Evolutionary conservation across 2,888 invertebrate genomes (phyloP).

Genomic region (Ephialtes manifestator): DNA sequence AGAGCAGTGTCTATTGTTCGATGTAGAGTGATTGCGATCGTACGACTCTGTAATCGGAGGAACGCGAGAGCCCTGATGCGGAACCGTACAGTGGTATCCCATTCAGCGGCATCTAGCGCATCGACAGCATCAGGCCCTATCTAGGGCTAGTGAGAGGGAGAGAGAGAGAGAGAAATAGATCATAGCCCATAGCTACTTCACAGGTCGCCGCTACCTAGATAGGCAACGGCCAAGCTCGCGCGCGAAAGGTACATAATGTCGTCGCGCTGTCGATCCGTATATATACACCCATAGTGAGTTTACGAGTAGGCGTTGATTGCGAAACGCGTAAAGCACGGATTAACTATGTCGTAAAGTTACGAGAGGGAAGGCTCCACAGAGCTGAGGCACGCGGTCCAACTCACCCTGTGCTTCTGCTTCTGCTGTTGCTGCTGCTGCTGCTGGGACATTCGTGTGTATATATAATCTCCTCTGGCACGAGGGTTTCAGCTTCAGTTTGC

Average conservation of each 20-base stretch:
- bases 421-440: not conserved
- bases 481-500: not conserved
- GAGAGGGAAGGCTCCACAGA: slow-evolving; percentile 41
- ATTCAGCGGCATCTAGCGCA: slow-evolving; percentile 37
- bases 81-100: slow-evolving; percentile 46
- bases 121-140: slow-evolving; percentile 20
- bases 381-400: slow-evolving; percentile 8
- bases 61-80: slow-evolving; percentile 51
- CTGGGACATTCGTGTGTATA: too few relatives aligned
- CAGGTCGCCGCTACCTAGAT: slow-evolving; percentile 1
- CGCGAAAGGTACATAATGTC: slow-evolving; percentile 55
- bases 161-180: too few relatives aligned
- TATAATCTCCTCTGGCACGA: not conserved
- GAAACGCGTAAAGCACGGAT: slow-evolving; percentile 75
- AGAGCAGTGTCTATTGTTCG: slow-evolving; percentile 56
- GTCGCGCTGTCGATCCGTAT: slow-evolving; percentile 58
- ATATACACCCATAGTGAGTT: slow-evolving; percentile 47
- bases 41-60: slow-evolving; percentile 61
- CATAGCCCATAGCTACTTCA: slow-evolving; percentile 19
- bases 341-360: slow-evolving; percentile 74
- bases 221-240: not conserved
- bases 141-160: too few relatives aligned
- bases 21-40: slow-evolving; percentile 58
- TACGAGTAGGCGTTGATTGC: slow-evolving; percentile 73
- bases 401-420: not conserved